These are phyloP conservation scores for Baccha elongata DNA, from an alignment of 2,888 invertebrate species.

Conservation along the genomic window DNA sequence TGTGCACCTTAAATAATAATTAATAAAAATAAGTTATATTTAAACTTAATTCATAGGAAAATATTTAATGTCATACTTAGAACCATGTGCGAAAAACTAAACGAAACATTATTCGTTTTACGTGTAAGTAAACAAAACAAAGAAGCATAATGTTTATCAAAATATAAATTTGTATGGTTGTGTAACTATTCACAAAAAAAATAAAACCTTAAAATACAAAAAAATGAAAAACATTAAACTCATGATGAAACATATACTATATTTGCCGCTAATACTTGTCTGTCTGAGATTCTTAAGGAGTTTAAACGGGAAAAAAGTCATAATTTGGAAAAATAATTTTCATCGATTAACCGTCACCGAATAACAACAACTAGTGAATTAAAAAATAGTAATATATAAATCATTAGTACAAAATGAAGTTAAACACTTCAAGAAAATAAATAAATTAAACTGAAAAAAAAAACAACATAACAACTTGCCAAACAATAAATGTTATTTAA, in stretches of 20 bases:
- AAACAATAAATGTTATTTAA: constrained; percentile 38
- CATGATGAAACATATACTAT: constrained; percentile 37
- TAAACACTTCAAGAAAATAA: constrained; percentile 35
- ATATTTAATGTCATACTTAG: constrained; percentile 59
- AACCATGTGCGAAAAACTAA: constrained; percentile 35
- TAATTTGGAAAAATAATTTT: constrained; percentile 35
- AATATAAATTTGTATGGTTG: constrained; percentile 55
- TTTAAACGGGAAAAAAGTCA: not conserved
- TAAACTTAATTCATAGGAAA: constrained; percentile 64
- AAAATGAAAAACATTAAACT: constrained; percentile 38
- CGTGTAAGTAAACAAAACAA: constrained; percentile 34
- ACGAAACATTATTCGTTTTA: constrained; percentile 45
- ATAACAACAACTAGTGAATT: constrained; percentile 47
- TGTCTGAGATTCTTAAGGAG: not conserved
- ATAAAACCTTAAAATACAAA: too few relatives aligned
- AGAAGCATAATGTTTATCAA: constrained; percentile 35
- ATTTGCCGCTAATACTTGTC: constrained; percentile 34
- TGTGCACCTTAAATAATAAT: constrained; percentile 66
- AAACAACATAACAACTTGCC: constrained; percentile 53
- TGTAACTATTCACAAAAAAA: constrained; percentile 64
- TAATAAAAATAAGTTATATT: constrained; percentile 51
- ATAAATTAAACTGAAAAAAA: constrained; percentile 48
- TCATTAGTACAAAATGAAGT: constrained; percentile 60
- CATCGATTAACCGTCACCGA: constrained; percentile 23
- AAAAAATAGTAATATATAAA: constrained; percentile 63